Conservation (phyloP, 2,888 invertebrate genomes). For the Rhodophaea formosa region DNA sequence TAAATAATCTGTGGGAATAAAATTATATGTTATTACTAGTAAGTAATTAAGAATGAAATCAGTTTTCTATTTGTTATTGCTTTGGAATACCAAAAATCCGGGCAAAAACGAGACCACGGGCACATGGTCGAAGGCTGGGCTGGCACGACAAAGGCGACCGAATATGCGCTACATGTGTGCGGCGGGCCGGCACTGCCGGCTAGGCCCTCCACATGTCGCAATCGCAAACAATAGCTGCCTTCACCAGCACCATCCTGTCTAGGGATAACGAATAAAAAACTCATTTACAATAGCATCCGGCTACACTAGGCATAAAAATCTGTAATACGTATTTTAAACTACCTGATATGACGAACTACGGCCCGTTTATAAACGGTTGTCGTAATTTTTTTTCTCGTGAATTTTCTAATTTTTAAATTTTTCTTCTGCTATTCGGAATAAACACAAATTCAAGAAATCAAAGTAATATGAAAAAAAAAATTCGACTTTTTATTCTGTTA, state of each 20-base stretch:
- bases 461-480: no score
- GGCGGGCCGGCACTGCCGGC: background rate
- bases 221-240: conserved; percentile 57
- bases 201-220: conserved; percentile 44
- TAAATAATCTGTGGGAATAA: no score
- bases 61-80: conserved; percentile 36
- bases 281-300: background rate
- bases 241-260: conserved; percentile 34
- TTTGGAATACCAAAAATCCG: conserved; percentile 48
- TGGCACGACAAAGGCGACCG: conserved; percentile 65
- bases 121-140: conserved; percentile 61
- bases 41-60: conserved; percentile 37
- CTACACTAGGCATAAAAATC: background rate
- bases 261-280: conserved; percentile 10
- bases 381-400: no score
- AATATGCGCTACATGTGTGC: conserved; percentile 76
- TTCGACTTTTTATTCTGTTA: no score
- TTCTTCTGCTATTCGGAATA: no score
- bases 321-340: no score
- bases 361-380: no score
- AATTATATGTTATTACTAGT: no score
- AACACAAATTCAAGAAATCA: no score
- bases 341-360: no score
- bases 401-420: no score
- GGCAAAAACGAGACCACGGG: conserved; percentile 60